phyloP scores from a whole-genome alignment of 2,888 invertebrate species.

The Epiblema foenella region DNA sequence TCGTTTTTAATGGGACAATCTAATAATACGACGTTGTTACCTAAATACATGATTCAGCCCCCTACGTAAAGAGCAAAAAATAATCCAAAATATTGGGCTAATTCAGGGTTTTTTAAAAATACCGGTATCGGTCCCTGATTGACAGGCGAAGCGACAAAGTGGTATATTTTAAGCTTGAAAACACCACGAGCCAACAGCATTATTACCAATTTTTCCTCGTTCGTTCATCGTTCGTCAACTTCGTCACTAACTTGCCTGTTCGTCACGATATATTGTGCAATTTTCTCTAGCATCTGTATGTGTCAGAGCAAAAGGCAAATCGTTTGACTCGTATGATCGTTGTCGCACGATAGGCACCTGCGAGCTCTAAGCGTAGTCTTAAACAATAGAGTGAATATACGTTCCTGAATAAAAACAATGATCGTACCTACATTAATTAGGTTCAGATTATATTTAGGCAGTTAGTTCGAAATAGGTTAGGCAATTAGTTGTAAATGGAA shows the following conservation, averaged over 20 bases:
- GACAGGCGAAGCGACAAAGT: no score
- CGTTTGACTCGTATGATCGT: conserved; percentile 4
- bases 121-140: no score
- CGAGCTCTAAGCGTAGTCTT: background rate
- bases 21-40: no score
- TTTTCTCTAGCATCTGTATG: conserved; percentile 9
- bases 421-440: background rate
- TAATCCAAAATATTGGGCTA: no score
- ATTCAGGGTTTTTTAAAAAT: no score
- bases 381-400: background rate
- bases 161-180: background rate
- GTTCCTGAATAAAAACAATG: background rate
- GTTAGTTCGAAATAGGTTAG: no score
- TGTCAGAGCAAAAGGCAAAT: background rate
- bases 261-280: conserved; percentile 1
- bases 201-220: background rate
- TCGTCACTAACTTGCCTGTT: background rate
- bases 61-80: no score
- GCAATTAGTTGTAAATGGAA: background rate
- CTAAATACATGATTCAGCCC: no score
- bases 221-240: no score
- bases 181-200: background rate
- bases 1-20: no score
- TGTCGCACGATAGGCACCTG: background rate
- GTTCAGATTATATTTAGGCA: background rate